A percentile compares a stretch with the other conserved stretches of the same genome.
phyloP scores from a whole-genome alignment of 2,888 invertebrate species.

The Epistrophe grossulariae region DNA sequence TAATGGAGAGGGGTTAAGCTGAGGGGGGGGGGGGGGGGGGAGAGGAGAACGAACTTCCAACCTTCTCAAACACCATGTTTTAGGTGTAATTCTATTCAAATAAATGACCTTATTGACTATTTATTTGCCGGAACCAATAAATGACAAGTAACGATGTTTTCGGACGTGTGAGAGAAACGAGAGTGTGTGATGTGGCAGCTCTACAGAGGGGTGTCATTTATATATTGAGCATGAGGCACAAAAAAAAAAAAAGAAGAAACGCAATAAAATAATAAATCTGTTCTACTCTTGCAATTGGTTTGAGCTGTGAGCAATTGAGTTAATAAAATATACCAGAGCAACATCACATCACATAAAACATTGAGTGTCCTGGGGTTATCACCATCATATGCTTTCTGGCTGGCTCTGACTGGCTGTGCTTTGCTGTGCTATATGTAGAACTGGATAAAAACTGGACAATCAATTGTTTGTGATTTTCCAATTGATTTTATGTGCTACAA shows the following conservation, averaged over 20 bases:
- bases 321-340: constrained; percentile 54
- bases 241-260: constrained; percentile 26
- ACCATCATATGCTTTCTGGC: background rate
- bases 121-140: constrained; percentile 62
- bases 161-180: constrained; percentile 36
- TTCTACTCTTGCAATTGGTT: constrained; percentile 18
- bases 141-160: constrained; percentile 60
- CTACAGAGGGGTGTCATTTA: background rate
- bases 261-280: constrained; percentile 27
- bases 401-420: background rate
- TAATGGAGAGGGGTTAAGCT: background rate
- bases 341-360: constrained; percentile 34
- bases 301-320: constrained; percentile 63
- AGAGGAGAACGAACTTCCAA: background rate
- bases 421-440: background rate
- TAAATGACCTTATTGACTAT: constrained; percentile 71
- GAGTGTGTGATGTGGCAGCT: background rate
- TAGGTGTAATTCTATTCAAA: constrained; percentile 68
- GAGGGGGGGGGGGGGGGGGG: background rate
- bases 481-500: constrained; percentile 55
- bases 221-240: background rate
- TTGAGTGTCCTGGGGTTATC: constrained; percentile 8
- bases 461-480: constrained; percentile 60
- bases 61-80: constrained; percentile 33
- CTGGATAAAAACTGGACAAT: constrained; percentile 37